A percentile compares a stretch with the other conserved stretches of the same genome.
Evolutionary conservation across 2,797 vertebrate genomes (phyloP).

Genomic region (Microctenopoma lineatum): DNA sequence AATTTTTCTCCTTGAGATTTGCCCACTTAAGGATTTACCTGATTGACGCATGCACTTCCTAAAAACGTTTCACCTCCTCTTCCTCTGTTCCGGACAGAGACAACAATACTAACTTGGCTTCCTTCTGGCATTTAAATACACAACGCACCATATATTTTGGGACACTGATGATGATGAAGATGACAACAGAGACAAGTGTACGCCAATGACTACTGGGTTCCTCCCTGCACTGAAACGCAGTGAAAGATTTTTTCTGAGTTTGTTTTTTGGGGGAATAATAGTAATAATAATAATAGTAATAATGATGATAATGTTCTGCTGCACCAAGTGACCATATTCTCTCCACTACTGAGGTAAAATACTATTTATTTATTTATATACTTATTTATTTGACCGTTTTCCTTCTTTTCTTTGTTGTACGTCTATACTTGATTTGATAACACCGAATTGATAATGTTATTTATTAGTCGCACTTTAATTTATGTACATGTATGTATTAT

Average conservation of each 20-base stretch:
- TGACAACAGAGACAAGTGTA: slow-evolving; percentile 61
- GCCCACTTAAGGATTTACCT: slow-evolving; percentile 83
- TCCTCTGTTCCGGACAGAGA: slow-evolving; percentile 70
- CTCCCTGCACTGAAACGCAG: slow-evolving; percentile 73
- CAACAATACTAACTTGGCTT: slow-evolving; percentile 69
- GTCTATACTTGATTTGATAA: slow-evolving; percentile 70
- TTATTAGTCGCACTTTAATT: slow-evolving; percentile 82
- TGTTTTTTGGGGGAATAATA: slow-evolving; percentile 67
- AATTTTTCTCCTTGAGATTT: slow-evolving; percentile 84
- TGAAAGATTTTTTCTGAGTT: slow-evolving; percentile 64
- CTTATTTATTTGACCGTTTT: slow-evolving; percentile 55
- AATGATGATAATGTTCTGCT: slow-evolving; percentile 83
- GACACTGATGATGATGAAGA: slow-evolving; percentile 49
- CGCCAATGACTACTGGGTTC: slow-evolving; percentile 65
- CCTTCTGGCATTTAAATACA: slow-evolving; percentile 71
- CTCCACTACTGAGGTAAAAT: slow-evolving; percentile 81
- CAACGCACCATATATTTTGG: slow-evolving; percentile 62
- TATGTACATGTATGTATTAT: slow-evolving; percentile 63
- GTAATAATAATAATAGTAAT: slow-evolving; percentile 75
- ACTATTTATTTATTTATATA: slow-evolving; percentile 64
- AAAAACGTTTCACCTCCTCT: slow-evolving; percentile 67
- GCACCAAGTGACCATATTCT: slow-evolving; percentile 87
- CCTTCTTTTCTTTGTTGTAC: slow-evolving; percentile 44
- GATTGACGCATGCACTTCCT: slow-evolving; percentile 85
- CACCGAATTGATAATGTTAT: slow-evolving; percentile 39